Evolutionary conservation across 2,888 invertebrate species (phyloP).

Genomic region (Priocnemis perturbator): DNA sequence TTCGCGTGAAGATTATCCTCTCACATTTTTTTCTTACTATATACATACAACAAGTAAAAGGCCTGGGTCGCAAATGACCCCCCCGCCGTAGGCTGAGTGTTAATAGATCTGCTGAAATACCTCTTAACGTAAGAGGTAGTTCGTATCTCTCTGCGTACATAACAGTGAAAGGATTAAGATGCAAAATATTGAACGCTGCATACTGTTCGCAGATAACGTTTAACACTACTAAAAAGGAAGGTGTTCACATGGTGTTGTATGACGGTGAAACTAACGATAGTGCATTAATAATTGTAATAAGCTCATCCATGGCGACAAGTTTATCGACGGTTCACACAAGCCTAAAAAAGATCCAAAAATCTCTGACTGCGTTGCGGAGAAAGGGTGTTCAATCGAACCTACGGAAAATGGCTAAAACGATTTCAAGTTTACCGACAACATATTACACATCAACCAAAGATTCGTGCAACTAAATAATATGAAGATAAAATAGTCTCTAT

Average conservation of each 20-base stretch:
- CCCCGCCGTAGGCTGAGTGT: no score
- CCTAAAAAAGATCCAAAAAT: constrained; percentile 38
- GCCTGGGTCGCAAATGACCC: no score
- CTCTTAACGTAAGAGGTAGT: no score
- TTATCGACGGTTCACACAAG: constrained; percentile 35
- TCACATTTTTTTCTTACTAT: no score
- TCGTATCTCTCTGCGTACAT: no score
- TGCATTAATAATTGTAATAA: constrained; percentile 42
- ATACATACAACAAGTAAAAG: no score
- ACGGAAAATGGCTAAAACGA: constrained; percentile 20
- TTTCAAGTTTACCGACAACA: constrained; percentile 32
- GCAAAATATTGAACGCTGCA: no score
- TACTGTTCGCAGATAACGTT: constrained; percentile 43
- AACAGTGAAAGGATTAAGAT: no score
- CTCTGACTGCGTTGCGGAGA: constrained; percentile 10
- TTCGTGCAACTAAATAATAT: no score
- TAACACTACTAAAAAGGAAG: constrained; percentile 39
- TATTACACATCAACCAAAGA: no score
- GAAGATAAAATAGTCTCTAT: no score
- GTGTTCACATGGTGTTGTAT: constrained; percentile 49
- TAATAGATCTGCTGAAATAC: no score
- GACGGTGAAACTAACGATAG: constrained; percentile 39
- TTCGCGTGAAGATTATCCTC: background rate
- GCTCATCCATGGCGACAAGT: constrained; percentile 38
- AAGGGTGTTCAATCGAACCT: constrained; percentile 42